Conservation (phyloP, 2,113 vertebrate genomes). For the Poeciliopsis occidentalis region DNA sequence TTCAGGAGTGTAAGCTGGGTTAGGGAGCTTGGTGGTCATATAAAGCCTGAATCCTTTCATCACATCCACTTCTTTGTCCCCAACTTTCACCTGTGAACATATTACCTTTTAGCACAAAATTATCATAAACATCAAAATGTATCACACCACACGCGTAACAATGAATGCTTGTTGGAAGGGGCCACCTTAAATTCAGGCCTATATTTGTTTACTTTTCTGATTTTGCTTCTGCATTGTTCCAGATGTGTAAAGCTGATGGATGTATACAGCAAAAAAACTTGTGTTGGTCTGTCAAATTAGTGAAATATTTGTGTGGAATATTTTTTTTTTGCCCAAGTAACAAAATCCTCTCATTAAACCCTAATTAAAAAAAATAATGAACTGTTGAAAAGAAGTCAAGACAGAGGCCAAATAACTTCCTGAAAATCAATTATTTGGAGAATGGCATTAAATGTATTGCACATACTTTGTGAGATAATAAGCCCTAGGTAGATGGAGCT, state of each 20-base stretch:
- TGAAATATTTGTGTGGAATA: neutral
- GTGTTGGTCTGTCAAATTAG: neutral
- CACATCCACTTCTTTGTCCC: slow-evolving; percentile 94
- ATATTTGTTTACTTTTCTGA: too few relatives aligned
- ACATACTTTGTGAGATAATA: neutral
- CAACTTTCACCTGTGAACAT: slow-evolving; percentile 90
- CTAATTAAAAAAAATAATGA: neutral
- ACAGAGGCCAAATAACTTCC: neutral
- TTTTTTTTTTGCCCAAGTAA: neutral
- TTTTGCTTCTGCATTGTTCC: too few relatives aligned
- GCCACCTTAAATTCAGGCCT: too few relatives aligned
- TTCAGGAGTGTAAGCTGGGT: slow-evolving; percentile 93
- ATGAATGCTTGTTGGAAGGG: neutral
- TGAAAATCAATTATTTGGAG: neutral
- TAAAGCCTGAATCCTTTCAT: slow-evolving; percentile 94
- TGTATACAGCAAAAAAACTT: neutral
- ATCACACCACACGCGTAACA: neutral
- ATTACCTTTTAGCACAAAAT: neutral
- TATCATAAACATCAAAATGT: neutral
- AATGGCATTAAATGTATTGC: neutral
- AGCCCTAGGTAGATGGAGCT: neutral
- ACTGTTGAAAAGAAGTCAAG: neutral
- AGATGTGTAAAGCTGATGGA: too few relatives aligned
- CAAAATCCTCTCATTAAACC: neutral
- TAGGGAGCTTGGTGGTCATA: slow-evolving; percentile 92